Percentiles rank a stretch among this genome's conserved stretches.
phyloP scores from a whole-genome alignment of 2,797 vertebrate genomes.

The Monodelphis domestica region DNA sequence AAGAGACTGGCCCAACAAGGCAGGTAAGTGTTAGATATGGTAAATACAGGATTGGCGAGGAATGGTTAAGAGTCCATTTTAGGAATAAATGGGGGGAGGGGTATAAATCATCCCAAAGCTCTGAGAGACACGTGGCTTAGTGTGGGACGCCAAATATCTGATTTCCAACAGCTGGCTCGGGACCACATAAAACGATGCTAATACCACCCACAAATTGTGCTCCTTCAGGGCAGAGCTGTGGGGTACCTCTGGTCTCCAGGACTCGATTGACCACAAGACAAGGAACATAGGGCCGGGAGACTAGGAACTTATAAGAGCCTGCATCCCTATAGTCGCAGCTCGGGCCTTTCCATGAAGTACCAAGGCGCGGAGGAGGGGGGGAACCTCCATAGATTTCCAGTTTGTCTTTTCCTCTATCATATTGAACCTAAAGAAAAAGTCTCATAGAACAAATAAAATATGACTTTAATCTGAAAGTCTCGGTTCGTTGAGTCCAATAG shows the following conservation, averaged over 20 bases:
- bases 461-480: not conserved
- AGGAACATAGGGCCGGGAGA: constrained; percentile 19
- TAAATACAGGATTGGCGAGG: not conserved
- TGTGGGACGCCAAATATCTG: not conserved
- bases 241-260: not conserved
- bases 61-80: not conserved
- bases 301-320: constrained; percentile 6
- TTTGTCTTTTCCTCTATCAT: not conserved
- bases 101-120: not conserved
- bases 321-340: not conserved
- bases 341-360: not conserved
- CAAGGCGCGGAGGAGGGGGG: not conserved
- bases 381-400: not conserved
- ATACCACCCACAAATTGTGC: not conserved
- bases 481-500: not conserved
- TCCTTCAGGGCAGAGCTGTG: not conserved
- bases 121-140: not conserved
- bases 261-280: not conserved
- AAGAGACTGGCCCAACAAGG: not conserved
- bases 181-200: not conserved
- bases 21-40: not conserved
- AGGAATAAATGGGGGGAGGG: not conserved
- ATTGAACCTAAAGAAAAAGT: not conserved
- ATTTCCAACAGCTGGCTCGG: not conserved
- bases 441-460: not conserved